Evolutionary conservation across 2,888 invertebrate genomes (phyloP), one percentile per base, ranked within the genome.

Genomic region (Cheilosia pagana): DNA sequence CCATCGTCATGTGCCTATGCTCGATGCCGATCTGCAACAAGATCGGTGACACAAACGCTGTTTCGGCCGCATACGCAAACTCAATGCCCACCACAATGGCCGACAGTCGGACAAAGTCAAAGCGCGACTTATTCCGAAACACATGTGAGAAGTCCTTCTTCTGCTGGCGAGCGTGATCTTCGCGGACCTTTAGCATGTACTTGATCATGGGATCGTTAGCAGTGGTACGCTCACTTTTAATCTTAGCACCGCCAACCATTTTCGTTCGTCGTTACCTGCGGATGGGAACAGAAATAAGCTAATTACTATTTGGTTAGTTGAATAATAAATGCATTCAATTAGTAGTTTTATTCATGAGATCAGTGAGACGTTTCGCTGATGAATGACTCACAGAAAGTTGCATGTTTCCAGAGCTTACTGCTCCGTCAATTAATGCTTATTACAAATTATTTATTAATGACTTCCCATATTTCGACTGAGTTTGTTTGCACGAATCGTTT

Each of bases 51-150:
- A 95, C 94, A 88, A 95, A 94, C 0, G 94, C 94, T 1, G 95
- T 95, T 90, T 95, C 95, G 0, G 95, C 94, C 0, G 94, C 93
- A 88, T 95, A 95, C 53, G 94, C 94, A 87, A 95, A 93, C 88
- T 95, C 95, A 31, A 95, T 94, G 16, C 94, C 94, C 89, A 92
- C 90, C 10, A 92, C 90, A 21, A 92, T 90, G 25, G 90, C 89
- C 6, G 91, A 90, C 21, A 92, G 81, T 0, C 92, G 90, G 63
- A 90, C 89, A 67, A 92, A 87, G 75, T 92, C 92, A 19, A 90
- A 88, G 8, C 90, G 88, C 0, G 92, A 90, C 86, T 91, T 92
- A 23, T 87, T 88, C n/a, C 92, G 90, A 72, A 92, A 92, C 2
- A 92, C 91, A 86, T 92, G 92, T 0, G 92, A 92, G 70, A 91